Evolutionary conservation across 2,888 invertebrate genomes (phyloP).

Genomic region (Drosophila cognata): DNA sequence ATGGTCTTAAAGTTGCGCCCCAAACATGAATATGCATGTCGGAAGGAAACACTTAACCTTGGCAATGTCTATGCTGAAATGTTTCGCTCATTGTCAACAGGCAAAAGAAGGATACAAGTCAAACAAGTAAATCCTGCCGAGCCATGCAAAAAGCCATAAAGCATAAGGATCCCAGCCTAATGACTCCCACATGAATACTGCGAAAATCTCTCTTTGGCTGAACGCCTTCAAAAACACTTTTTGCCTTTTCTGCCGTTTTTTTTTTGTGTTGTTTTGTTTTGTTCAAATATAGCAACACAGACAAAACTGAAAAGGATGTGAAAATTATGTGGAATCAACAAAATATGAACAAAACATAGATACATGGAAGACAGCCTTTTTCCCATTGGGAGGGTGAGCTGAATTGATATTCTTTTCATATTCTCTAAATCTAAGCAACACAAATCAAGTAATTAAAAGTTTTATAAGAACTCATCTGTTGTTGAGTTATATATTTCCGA

Average conservation of each 20-base stretch:
- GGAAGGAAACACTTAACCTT: constrained; percentile 28
- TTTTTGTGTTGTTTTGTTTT: neutral
- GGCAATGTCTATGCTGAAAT: constrained; percentile 55
- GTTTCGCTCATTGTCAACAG: constrained; percentile 57
- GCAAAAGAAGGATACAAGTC: constrained; percentile 42
- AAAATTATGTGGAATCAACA: constrained; percentile 42
- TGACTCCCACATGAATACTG: constrained; percentile 69
- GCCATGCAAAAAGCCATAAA: constrained; percentile 35
- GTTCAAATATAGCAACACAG: constrained; percentile 30
- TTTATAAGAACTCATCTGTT: neutral
- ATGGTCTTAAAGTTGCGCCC: constrained; percentile 36
- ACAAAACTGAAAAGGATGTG: constrained; percentile 11
- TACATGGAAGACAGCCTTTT: neutral
- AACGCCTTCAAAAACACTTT: constrained; percentile 39
- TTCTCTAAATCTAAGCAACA: neutral
- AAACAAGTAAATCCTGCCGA: constrained; percentile 48
- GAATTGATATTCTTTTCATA: neutral
- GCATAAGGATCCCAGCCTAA: constrained; percentile 44
- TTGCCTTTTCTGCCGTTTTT: neutral
- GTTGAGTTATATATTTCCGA: neutral
- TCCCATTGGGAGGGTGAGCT: neutral
- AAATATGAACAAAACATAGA: constrained; percentile 15
- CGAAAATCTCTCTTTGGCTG: constrained; percentile 66
- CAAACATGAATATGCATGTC: constrained; percentile 68
- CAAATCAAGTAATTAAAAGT: neutral